phyloP scores from a whole-genome alignment of 2,888 invertebrate genomes.

The Perizoma flavofasciatum region DNA sequence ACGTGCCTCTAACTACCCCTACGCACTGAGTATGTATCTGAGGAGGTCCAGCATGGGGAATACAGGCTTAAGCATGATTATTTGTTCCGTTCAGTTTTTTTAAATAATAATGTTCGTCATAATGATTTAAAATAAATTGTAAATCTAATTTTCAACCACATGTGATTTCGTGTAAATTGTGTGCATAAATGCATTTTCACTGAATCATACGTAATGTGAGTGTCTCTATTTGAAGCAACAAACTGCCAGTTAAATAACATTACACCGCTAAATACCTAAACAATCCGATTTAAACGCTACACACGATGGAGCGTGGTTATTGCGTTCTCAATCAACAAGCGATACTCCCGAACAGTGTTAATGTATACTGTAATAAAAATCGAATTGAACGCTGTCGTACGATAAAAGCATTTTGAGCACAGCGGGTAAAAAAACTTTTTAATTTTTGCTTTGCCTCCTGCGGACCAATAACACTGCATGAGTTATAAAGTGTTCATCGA shows the following conservation, averaged over 20 bases:
- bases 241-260: constrained; percentile 40
- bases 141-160: constrained; percentile 17
- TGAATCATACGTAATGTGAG: constrained; percentile 34
- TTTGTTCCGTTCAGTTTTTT: no score
- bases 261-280: constrained; percentile 37
- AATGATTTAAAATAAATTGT: neutral
- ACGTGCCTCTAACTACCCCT: no score
- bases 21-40: no score
- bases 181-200: constrained; percentile 27
- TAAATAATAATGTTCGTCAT: no score
- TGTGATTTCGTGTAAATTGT: constrained; percentile 27
- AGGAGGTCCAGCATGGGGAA: no score
- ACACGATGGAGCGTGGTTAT: constrained; percentile 36
- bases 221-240: constrained; percentile 36
- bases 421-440: constrained; percentile 17
- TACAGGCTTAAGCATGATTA: no score
- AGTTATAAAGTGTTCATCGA: constrained; percentile 27
- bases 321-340: constrained; percentile 38
- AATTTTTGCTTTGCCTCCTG: constrained; percentile 24
- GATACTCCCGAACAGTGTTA: constrained; percentile 33
- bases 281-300: constrained; percentile 32
- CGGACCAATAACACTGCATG: constrained; percentile 25
- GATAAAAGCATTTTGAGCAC: constrained; percentile 36
- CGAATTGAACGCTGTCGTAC: constrained; percentile 28
- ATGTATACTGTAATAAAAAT: constrained; percentile 35